Base-by-base conservation (phyloP, 2,797 vertebrate genomes). In the Rhyacichthys aspro region DNA sequence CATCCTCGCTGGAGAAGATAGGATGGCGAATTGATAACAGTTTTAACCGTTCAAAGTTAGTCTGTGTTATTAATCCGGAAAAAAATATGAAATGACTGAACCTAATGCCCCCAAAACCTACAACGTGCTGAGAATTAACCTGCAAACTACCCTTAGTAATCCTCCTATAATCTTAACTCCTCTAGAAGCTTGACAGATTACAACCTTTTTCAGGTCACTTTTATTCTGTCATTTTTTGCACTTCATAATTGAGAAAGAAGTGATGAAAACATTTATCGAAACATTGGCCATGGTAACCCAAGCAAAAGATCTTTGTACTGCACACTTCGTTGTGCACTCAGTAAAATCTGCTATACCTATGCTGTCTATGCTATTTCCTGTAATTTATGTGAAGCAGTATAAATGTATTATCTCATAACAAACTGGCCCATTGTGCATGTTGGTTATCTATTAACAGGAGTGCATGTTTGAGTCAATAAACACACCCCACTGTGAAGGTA, bases 361-460 rank as follows among this genome's bases (percentile, higher is more conserved):
- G n/a, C n/a, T n/a, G n/a, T n/a, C n/a, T n/a, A n/a, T n/a, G n/a
- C n/a, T n/a, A n/a, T n/a, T n/a, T n/a, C n/a, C n/a, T n/a, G n/a
- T n/a, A n/a, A n/a, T n/a, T n/a, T 28, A 2, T 28, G 7, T 28
- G 3, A 28, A 28, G 33, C 19, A 33, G 10, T 10, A 55, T 54
- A 43, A 15, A 28, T 43, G 43, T 16, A 44, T 54, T 17, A 43
- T 11, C 17, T 33, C 34, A 11, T 11, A 38, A 11, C 23, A 44
- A 48, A 44, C 18, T 15, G 3, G 11, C 48, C 5, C 32, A 11
- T 0, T 50, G 17, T 46, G 9, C 19, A 54, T 52, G 14, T 54
- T 55, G 54, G 74, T 78, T 76, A 74, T 74, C 79, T 32, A 88
- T 85, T 79, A 87, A 86, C 79, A 60, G 11, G 2, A 16, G 8